Evolutionary conservation across 2,113 vertebrate species (phyloP).

Genomic region (Equus quagga): DNA sequence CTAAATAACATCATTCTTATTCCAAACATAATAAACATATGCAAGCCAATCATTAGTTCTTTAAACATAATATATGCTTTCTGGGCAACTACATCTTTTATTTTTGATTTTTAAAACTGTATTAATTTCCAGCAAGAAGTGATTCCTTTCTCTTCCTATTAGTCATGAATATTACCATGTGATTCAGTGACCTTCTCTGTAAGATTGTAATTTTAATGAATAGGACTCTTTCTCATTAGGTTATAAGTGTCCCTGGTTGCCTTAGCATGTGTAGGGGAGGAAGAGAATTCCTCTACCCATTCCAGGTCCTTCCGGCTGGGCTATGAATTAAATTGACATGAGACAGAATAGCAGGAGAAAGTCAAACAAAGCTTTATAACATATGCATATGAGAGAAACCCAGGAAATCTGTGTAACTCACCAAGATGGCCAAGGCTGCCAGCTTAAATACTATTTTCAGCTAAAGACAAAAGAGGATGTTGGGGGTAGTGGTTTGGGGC

Average conservation of each 20-base stretch:
- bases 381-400: too few species aligned
- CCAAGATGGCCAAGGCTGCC: too few species aligned
- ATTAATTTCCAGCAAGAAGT: neutral
- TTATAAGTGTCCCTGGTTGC: neutral
- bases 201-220: conserved; percentile 2
- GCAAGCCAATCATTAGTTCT: neutral
- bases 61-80: conserved; percentile 5
- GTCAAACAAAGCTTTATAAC: too few species aligned
- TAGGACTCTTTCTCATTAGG: neutral
- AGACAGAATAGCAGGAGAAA: too few species aligned
- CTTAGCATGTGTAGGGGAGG: neutral
- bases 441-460: too few species aligned
- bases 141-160: neutral
- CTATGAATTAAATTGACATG: too few species aligned
- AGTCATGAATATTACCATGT: neutral
- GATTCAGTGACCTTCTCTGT: conserved; percentile 11
- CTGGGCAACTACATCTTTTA: neutral
- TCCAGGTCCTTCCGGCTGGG: too few species aligned
- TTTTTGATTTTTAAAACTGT: conserved; percentile 25
- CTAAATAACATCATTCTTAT: neutral
- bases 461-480: too few species aligned
- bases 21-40: neutral
- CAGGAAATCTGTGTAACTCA: too few species aligned
- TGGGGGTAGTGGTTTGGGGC: too few species aligned
- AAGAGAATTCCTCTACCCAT: too few species aligned